Base-by-base conservation (phyloP, 2,797 vertebrate genomes). In the Phrynocephalus vlangalii region DNA sequence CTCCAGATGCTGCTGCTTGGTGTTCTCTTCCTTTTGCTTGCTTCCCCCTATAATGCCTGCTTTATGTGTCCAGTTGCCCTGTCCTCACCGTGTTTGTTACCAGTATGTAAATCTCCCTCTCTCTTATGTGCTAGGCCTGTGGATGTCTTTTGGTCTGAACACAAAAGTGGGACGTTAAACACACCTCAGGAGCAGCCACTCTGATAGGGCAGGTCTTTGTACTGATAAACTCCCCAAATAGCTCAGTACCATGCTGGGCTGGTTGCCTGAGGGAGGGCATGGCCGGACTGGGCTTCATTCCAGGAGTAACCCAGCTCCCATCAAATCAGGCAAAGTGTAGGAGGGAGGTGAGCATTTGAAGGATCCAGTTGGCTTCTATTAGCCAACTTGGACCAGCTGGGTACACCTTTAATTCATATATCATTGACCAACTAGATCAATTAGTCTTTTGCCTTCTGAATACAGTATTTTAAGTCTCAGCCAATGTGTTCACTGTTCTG, bases 81-180 rank as follows among this genome's bases (percentile, higher is more conserved):
- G 91, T 92, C 89, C 88, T 44, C 67, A 7, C 52, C 52, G 9
- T 56, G 52, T 13, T 56, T 56, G 13, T 56, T 13, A 56, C 52
- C 52, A 1, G 76, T 0, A 1, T 86, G 48, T 16, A 8, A 48
- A 28, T 75, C 28, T 30, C 26, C 11, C 38, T 44, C 50, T 30
- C n/a, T 20, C 24, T 30, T 33, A n/a, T 9, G 26, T 10, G 20
- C 66, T 3, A 1, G 5, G 6, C 11, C 18, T 0, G 1, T 20
- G 44, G 13, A 56, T 56, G 52, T 20, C 16, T 38, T 44, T n/a
- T 75, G 13, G 3, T 20, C 26, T 2, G 60, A 66, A 22, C n/a
- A 15, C 48, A 26, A 60, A n/a, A 2, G 68, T 26, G 20, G 0
- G 24, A 7, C 7, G 7, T 16, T 67, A 3, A 72, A 3, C 7